These are phyloP conservation scores for Hesperia comma DNA, from an alignment of 2,888 invertebrate species.

Conservation along the genomic window DNA sequence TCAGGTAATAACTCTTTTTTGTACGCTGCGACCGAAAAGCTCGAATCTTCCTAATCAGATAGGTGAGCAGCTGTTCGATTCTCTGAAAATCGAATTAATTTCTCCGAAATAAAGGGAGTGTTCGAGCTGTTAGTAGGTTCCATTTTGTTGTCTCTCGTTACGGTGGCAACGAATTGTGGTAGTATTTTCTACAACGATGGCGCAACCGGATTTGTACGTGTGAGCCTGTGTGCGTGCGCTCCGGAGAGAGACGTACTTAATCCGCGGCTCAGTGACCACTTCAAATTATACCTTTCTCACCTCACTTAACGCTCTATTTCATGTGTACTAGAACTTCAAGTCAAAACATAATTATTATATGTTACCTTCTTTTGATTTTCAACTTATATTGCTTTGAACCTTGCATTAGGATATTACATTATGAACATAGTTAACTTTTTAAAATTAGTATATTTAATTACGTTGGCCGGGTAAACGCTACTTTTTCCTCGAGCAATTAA, in stretches of 20 bases:
- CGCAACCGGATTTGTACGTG: constrained; percentile 59
- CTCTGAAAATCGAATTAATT: constrained; percentile 74
- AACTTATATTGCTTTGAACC: constrained; percentile 8
- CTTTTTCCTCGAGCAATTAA: too few species aligned
- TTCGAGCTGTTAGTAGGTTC: constrained; percentile 57
- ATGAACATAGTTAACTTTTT: constrained; percentile 16
- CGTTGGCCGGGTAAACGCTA: too few species aligned
- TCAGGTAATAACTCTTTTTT: constrained; percentile 44
- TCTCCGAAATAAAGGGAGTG: constrained; percentile 67
- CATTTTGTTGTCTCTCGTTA: constrained; percentile 63
- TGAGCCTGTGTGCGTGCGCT: constrained; percentile 50
- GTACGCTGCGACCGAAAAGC: constrained; percentile 35
- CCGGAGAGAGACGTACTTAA: constrained; percentile 48
- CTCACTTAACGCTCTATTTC: constrained; percentile 51
- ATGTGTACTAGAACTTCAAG: constrained; percentile 24
- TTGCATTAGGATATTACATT: constrained; percentile 1
- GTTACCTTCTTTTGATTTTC: constrained; percentile 14
- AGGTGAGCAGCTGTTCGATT: constrained; percentile 62
- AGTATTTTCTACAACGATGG: constrained; percentile 54
- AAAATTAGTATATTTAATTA: neutral
- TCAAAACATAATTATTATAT: constrained; percentile 25
- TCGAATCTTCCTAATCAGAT: constrained; percentile 60
- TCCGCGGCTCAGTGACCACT: constrained; percentile 48
- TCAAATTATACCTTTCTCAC: constrained; percentile 48
- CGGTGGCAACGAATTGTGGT: constrained; percentile 60